Base-by-base conservation (phyloP, 2,888 invertebrate species). In the Ophion slaviceki region DNA sequence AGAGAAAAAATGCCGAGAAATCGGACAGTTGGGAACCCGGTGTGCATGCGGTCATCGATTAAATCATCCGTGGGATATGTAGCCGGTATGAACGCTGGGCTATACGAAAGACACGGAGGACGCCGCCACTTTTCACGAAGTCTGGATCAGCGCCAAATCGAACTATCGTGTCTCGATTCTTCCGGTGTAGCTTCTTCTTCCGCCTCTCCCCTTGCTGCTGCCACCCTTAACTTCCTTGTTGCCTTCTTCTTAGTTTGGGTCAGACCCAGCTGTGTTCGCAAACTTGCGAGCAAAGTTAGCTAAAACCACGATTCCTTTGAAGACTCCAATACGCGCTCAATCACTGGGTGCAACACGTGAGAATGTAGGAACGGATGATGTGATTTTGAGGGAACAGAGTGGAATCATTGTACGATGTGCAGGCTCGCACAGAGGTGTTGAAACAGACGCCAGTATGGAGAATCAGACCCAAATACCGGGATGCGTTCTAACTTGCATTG, bases 141-240 rank as follows among this genome's bases (percentile, higher is more conserved):
- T 28, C 66, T 86, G 86, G 86, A 80, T 68, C 28, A 24, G 40
- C n/a, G 86, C 86, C 86, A 86, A 86, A 86, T 84, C 80, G 86
- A 86, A 81, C 78, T 71, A 86, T 84, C 86, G 83, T 86, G 84
- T 84, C 83, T 75, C 75, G 79, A 71, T 61, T 72, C 80, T 67
- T 83, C 86, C 81, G 20, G 66, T 80, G 53, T 14, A 64, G 53
- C 80, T 80, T 77, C 84, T 57, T 78, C 40, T 67, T 7, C 57
- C 17, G 40, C 57, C 40, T 80, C 32, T 24, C 45, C 45, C 61
- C 40, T 53, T 40, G 20, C 14, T 28, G 11, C 17, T 28, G 61
- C 59, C 14, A 3, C 28, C 28, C 2, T 28, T 57, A 5, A 14
- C 47, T 53, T 40, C 2, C 53, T 53, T 53, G 24, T 20, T 28